These are phyloP conservation scores for Ochotona princeps DNA, from an alignment of 2,113 vertebrate genomes.

Conservation along the genomic window DNA sequence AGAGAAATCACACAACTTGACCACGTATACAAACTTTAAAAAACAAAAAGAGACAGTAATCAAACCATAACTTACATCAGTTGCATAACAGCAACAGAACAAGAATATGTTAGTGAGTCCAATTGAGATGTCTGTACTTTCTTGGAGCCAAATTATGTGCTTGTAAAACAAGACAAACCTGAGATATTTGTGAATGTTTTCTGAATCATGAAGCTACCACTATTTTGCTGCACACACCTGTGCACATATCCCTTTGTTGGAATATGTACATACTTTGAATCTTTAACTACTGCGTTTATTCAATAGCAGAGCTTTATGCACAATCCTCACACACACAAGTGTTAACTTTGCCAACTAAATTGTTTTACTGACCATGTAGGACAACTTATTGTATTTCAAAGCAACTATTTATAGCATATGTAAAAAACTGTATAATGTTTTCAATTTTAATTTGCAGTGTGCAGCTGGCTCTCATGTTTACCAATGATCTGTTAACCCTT, in stretches of 20 bases:
- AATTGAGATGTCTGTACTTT: background rate
- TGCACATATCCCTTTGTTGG: slow-evolving; percentile 36
- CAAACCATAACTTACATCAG: background rate
- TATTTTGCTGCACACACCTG: slow-evolving; percentile 13
- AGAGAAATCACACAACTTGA: background rate
- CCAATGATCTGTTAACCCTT: slow-evolving; percentile 56
- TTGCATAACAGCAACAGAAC: background rate
- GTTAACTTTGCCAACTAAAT: slow-evolving; percentile 61
- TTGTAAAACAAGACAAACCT: background rate
- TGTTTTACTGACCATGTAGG: slow-evolving; percentile 53
- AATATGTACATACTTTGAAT: background rate
- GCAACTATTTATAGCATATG: slow-evolving; percentile 60
- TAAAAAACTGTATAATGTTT: slow-evolving; percentile 56
- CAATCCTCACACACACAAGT: slow-evolving; percentile 39
- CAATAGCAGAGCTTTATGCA: slow-evolving; percentile 59
- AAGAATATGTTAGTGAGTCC: background rate
- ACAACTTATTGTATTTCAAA: slow-evolving; percentile 68
- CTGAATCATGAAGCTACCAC: slow-evolving; percentile 17
- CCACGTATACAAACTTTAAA: background rate
- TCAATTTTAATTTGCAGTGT: slow-evolving; percentile 57
- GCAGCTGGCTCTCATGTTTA: slow-evolving; percentile 61
- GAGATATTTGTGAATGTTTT: background rate
- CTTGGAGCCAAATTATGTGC: background rate
- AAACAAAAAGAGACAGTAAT: background rate
- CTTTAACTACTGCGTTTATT: slow-evolving; percentile 36